phyloP scores from a whole-genome alignment of 30 jellyfish, hydroid and myxozoan genomes.

The Aurelia sp. region DNA sequence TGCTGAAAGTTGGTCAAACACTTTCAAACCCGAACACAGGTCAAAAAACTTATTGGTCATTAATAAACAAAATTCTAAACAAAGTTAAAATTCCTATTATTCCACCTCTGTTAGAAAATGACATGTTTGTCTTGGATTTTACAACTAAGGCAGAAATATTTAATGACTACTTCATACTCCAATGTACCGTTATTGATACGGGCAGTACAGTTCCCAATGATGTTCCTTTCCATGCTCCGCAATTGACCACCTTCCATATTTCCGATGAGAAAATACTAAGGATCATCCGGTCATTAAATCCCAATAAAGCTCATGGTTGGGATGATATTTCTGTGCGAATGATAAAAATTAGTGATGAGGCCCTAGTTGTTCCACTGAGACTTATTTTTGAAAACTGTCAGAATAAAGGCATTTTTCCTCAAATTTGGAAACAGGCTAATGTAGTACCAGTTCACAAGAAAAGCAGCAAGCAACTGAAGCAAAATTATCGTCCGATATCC shows the following conservation, averaged over 20 bases:
- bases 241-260: too few species aligned
- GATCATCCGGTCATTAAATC: background rate
- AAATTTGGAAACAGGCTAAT: constrained; percentile 44
- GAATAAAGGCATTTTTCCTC: constrained; percentile 4
- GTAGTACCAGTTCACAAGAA: constrained; percentile 56
- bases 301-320: constrained; percentile 54
- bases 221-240: background rate
- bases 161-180: constrained; percentile 50
- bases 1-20: constrained; percentile 18
- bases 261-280: too few species aligned
- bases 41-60: constrained; percentile 50
- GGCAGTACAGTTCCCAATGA: constrained; percentile 58
- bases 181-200: constrained; percentile 55
- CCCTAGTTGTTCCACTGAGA: constrained; percentile 13
- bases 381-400: constrained; percentile 8
- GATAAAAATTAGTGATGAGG: constrained; percentile 35
- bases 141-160: constrained; percentile 57
- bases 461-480: too few species aligned
- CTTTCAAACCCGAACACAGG: constrained; percentile 43
- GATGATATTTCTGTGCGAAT: constrained; percentile 44
- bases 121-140: constrained; percentile 48
- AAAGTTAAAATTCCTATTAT: constrained; percentile 56
- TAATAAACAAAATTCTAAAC: constrained; percentile 34
- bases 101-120: constrained; percentile 62
- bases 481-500: too few species aligned